Evolutionary conservation across 2,888 invertebrate genomes (phyloP).

Genomic region (Elegia similella): DNA sequence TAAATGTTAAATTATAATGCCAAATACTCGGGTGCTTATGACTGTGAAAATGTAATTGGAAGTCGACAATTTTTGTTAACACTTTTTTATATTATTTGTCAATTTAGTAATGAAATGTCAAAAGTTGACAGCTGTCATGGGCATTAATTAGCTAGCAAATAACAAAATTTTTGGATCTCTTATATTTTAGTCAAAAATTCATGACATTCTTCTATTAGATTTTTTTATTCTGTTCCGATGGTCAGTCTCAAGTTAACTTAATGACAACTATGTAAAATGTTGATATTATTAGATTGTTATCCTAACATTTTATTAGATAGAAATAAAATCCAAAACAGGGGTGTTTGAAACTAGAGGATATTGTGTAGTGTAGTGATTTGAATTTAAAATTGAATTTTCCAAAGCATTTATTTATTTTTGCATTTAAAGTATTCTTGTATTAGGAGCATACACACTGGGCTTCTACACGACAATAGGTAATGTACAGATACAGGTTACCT

Average conservation of each 20-base stretch:
- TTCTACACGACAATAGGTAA: neutral
- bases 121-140: conserved; percentile 22
- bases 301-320: neutral
- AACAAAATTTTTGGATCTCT: conserved; percentile 53
- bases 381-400: neutral
- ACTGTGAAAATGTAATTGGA: neutral
- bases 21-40: conserved; percentile 9
- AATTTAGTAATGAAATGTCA: neutral
- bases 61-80: neutral
- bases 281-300: conserved; percentile 1
- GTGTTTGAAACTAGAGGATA: neutral
- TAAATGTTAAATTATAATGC: conserved; percentile 2
- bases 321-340: neutral
- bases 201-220: conserved; percentile 22
- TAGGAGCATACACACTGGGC: neutral
- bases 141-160: conserved; percentile 44
- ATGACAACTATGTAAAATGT: neutral
- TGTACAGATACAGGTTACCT: too few species aligned
- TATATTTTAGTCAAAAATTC: conserved; percentile 32
- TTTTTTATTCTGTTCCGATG: neutral
- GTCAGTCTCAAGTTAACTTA: neutral
- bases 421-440: neutral
- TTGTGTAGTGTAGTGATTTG: neutral
- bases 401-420: conserved; percentile 6
- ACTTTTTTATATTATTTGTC: neutral